A percentile compares a stretch with the other conserved stretches of the same genome.
These are phyloP conservation scores for Plagiodera versicolora DNA, from an alignment of 2,888 invertebrate species.

Conservation along the genomic window DNA sequence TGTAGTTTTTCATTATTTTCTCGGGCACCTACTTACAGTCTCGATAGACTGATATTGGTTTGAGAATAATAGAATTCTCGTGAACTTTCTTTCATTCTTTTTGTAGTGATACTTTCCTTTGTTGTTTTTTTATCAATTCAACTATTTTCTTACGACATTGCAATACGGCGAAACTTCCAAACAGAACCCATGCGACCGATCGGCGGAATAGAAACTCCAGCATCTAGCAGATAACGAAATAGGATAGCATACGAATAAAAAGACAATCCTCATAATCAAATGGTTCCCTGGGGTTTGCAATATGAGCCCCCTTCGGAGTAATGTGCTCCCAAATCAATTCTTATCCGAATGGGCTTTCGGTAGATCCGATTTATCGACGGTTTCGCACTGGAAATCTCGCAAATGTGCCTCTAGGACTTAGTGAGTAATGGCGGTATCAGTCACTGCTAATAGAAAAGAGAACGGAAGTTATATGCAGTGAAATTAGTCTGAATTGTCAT, in stretches of 20 bases:
- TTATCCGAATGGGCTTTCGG: slow-evolving; percentile 1
- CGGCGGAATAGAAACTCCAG: background rate
- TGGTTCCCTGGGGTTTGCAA: background rate
- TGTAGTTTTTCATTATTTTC: too few species aligned
- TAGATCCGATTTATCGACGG: background rate
- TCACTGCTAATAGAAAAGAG: background rate
- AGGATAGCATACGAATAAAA: background rate
- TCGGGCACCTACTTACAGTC: too few species aligned
- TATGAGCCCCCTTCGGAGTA: slow-evolving; percentile 2
- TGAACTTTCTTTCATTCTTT: too few species aligned
- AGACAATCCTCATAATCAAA: background rate
- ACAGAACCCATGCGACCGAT: background rate
- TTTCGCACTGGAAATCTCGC: background rate
- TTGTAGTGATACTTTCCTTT: too few species aligned
- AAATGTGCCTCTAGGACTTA: background rate
- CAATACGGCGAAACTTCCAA: background rate
- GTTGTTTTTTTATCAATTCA: background rate
- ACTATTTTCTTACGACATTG: background rate
- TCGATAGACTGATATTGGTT: too few species aligned
- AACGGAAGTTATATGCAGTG: background rate
- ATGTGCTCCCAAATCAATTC: slow-evolving; percentile 11
- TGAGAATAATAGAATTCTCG: too few species aligned
- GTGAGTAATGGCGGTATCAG: background rate
- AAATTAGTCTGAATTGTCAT: background rate
- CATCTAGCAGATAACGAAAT: background rate